Base-by-base conservation (phyloP, 1,140 invertebrate genomes). In the Uloborus diversus region DNA sequence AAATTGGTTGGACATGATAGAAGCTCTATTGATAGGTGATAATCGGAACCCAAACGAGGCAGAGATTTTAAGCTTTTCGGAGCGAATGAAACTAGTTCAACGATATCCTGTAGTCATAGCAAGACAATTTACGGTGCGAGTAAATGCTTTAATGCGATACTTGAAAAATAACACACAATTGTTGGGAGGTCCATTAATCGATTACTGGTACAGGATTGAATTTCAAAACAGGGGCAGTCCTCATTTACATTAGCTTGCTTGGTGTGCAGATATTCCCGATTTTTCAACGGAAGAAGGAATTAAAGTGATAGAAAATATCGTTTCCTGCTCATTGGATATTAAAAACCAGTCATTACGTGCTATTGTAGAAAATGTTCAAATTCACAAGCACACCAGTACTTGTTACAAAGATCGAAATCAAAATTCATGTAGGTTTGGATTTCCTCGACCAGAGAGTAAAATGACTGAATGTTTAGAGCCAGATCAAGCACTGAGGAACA, bases 171-270 rank as follows among this genome's bases (percentile, higher is more conserved):
- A 53, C 28, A n/a, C 11, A 17, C 27, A 59, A 47, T 32, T 69
- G 9, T 62, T 80, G 30, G 73, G 28, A 9, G 42, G 75, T 17
- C 23, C 71, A 66, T 35, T 85, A n/a, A 35, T 13, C n/a, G 84
- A 85, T 70, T 83, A 79, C 56, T 83, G 82, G 75, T 85, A 82
- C 76, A 81, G 85, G 57, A 86, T 88, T 56, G 86, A 88, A 79
- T 88, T 87, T 82, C 87, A 88, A 78, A 86, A 87, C 70, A 83
- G 87, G 30, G 87, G 87, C 1, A 86, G 83, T 68, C 87, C 87
- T 20, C 87, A 88, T 82, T 56, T 86, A 11, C 87, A 88, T 71
- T 84, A 85, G 59, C 73, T 88, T 1, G 32, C 86, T n/a, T 88
- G 87, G 86, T 73, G 87, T 2, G 80, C 86, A 81, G 81, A 85